phyloP scores from a whole-genome alignment of 2,888 invertebrate species.

The Calliopum simillimum region DNA sequence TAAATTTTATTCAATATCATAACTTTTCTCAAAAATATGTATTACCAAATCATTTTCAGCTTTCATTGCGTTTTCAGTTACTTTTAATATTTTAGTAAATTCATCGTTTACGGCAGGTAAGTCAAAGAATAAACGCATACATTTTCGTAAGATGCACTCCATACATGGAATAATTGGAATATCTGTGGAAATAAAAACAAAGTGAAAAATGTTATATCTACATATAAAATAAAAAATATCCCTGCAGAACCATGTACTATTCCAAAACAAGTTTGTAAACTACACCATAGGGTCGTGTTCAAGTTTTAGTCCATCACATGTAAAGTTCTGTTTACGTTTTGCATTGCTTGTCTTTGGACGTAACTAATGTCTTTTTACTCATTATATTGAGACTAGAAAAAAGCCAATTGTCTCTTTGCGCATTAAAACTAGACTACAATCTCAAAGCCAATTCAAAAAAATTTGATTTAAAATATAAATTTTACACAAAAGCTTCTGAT shows the following conservation, averaged over 20 bases:
- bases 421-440: too few relatives aligned
- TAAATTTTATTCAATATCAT: constrained; percentile 18
- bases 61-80: neutral
- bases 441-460: too few relatives aligned
- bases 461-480: too few relatives aligned
- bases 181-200: constrained; percentile 12
- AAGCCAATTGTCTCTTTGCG: too few relatives aligned
- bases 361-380: too few relatives aligned
- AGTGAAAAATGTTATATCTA: neutral
- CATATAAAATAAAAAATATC: neutral
- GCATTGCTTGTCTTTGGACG: too few relatives aligned
- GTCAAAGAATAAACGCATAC: constrained; percentile 41
- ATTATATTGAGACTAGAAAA: too few relatives aligned
- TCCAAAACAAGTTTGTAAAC: too few relatives aligned
- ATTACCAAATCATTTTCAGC: constrained; percentile 10
- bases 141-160: constrained; percentile 39
- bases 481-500: too few relatives aligned
- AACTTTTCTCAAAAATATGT: neutral
- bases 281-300: too few relatives aligned
- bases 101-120: constrained; percentile 28
- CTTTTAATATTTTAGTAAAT: constrained; percentile 23
- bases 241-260: neutral
- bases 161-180: constrained; percentile 41
- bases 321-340: too few relatives aligned
- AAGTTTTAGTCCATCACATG: too few relatives aligned